Base-by-base conservation (phyloP, 92 coral and sea anemone genomes). In the Galaxea fascicularis region DNA sequence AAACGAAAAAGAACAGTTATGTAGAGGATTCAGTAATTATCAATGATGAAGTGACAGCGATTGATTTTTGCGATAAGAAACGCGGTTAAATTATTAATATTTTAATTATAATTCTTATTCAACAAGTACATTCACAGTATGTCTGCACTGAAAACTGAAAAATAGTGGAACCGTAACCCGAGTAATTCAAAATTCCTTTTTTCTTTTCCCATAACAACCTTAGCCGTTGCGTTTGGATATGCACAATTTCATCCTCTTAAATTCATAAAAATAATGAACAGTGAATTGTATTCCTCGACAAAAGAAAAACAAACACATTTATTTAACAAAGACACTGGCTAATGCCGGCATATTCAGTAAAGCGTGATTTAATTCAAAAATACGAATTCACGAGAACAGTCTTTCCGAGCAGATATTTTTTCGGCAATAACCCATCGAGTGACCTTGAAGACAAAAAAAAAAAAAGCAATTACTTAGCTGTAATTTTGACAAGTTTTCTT, bases 31-130 rank as follows among this genome's bases (percentile, higher is more conserved):
- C 8, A 11, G 35, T 24, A 4, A 24, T 39, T 51, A 22, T 26
- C 64, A 28, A 27, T 29, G 57, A 71, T 21, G 57, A 46, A 71
- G 53, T 10, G 35, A 8, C 4, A 10, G 26, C 26, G 12, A 63
- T 63, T 63, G 68, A 63, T 63, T 63, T 26, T 16, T 63, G 68
- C 27, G 14, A 63, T 24, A 31, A n/a, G 46, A 66, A 65, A 66
- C 46, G 11, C 3, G 71, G 35, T 25, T 66, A 66, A 66, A 29
- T 52, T 54, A 29, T 75, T 6, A 1, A 0, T 28, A 27, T 20
- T 31, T 18, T 26, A 17, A 21, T 17, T 10, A 52, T 25, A 15
- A 27, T 53, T 31, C 9, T 72, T 8, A 46, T 17, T 73, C 44
- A 3, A 28, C 66, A 6, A 56, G 64, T 30, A 25, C 51, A 25